Evolutionary conservation across 2,113 vertebrate species (phyloP), one percentile per base, ranked within the genome.

Genomic region (Entomyzon cyanotis): DNA sequence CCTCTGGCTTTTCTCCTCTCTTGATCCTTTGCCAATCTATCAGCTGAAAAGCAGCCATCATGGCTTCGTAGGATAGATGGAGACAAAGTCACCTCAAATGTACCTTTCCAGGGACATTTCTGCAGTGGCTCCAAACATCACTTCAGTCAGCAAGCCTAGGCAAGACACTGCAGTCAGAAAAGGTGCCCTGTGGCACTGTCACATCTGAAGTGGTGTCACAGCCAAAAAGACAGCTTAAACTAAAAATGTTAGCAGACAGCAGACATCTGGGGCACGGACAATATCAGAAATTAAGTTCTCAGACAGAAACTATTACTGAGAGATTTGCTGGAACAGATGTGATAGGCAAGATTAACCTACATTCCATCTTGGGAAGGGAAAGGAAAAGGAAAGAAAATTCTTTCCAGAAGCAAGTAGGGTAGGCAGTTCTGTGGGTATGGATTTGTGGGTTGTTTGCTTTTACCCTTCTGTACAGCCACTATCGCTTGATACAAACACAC

Each of bases 151-250:
- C 47, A 91, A 80, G 47, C 18, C 47, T 41, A 81, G 24, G 30
- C 41, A 82, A 82, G 31, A 27, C 39, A 58, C 16, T 39, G 67
- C 67, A 63, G 42, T 24, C 47, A 63, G 24, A 75, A 81, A 33
- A 49, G 46, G n/a, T 83, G 62, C 37, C 67, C 76, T 41, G 47
- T 53, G n/a, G 67, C 52, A 58, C 12, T 56, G 46, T 58, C 84
- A 47, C 0, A 0, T 70, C 46, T 60, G 52, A 78, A 74, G 56
- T 0, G 0, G 50, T 30, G 65, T 39, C 58, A 27, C 21, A 71
- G 42, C 17, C 27, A 4, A 58, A 88, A 70, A 63, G 23, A 56
- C 1, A 50, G 23, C 50, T 84, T 42, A 59, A 93, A 58, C n/a
- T 49, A 65, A 42, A 64, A 82, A 70, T 0, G 1, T 52, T 9